Conservation (phyloP, 1,140 invertebrate species). For the Vanessa tameamea region DNA sequence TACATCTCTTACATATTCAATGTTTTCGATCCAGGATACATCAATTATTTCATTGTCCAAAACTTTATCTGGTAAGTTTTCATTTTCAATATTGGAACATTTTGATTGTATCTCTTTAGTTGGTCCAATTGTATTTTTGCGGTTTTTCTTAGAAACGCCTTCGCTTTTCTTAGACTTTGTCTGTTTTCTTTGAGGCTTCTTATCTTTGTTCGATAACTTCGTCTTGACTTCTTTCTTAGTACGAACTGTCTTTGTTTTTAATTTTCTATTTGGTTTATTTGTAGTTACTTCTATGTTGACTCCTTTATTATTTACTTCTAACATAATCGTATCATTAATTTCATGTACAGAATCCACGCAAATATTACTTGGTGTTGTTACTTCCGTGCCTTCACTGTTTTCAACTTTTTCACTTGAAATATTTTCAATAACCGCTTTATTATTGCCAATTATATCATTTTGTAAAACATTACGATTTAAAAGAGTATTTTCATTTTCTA, state of each 20-base stretch:
- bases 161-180: background rate
- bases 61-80: conserved; percentile 24
- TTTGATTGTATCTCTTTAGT: background rate
- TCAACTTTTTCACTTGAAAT: no score
- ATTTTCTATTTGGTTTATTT: conserved; percentile 14
- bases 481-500: no score
- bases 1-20: conserved; percentile 56
- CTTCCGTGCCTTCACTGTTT: no score
- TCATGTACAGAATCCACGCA: background rate
- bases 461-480: no score
- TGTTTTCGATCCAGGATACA: conserved; percentile 59
- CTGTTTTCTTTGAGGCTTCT: background rate
- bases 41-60: conserved; percentile 36
- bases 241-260: conserved; percentile 9
- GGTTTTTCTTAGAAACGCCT: background rate
- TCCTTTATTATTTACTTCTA: background rate
- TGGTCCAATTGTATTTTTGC: background rate
- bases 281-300: background rate
- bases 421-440: no score
- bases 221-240: background rate
- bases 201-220: background rate
- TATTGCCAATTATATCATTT: no score
- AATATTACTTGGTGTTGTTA: background rate
- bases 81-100: conserved; percentile 5
- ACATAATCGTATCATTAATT: background rate